Conservation (phyloP, 1,140 invertebrate species). For the Listronotus bonariensis region DNA sequence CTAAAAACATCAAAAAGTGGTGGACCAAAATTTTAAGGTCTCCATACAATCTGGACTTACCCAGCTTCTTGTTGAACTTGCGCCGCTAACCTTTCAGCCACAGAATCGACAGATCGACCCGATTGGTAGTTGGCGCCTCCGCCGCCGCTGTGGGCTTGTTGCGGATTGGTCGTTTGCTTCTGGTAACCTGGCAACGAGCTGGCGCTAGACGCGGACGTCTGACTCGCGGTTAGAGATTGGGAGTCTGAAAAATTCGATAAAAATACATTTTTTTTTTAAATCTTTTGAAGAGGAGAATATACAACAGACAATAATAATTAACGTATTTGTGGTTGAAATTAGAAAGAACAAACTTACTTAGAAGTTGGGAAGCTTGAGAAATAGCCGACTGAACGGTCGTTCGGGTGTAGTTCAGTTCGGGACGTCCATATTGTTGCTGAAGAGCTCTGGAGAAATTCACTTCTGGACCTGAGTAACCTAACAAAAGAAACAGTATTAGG, state of each 20-base stretch:
- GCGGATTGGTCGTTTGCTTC: slow-evolving; percentile 29
- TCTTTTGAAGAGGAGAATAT: too few relatives aligned
- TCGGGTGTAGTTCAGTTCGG: slow-evolving; percentile 38
- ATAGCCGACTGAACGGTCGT: slow-evolving; percentile 34
- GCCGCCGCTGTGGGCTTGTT: slow-evolving; percentile 13
- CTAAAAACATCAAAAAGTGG: neutral
- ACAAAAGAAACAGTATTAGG: too few relatives aligned
- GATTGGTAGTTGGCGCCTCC: slow-evolving; percentile 14
- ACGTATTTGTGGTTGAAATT: too few relatives aligned
- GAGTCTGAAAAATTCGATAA: slow-evolving; percentile 1
- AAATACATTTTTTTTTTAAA: too few relatives aligned
- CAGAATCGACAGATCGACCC: slow-evolving; percentile 21
- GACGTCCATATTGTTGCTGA: slow-evolving; percentile 41
- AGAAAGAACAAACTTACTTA: slow-evolving; percentile 23
- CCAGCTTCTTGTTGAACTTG: slow-evolving; percentile 28
- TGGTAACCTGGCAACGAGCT: slow-evolving; percentile 30
- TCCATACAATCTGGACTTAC: neutral
- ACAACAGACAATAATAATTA: too few relatives aligned
- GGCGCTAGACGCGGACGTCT: slow-evolving; percentile 24
- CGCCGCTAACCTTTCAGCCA: slow-evolving; percentile 28
- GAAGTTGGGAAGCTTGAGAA: slow-evolving; percentile 30
- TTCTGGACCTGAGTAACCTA: slow-evolving; percentile 44
- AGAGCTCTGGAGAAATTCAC: slow-evolving; percentile 41
- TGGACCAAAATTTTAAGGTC: neutral
- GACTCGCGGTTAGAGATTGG: slow-evolving; percentile 10